These are phyloP conservation scores for Cyprinella venusta DNA, from an alignment of 2,797 vertebrate genomes.

Conservation along the genomic window DNA sequence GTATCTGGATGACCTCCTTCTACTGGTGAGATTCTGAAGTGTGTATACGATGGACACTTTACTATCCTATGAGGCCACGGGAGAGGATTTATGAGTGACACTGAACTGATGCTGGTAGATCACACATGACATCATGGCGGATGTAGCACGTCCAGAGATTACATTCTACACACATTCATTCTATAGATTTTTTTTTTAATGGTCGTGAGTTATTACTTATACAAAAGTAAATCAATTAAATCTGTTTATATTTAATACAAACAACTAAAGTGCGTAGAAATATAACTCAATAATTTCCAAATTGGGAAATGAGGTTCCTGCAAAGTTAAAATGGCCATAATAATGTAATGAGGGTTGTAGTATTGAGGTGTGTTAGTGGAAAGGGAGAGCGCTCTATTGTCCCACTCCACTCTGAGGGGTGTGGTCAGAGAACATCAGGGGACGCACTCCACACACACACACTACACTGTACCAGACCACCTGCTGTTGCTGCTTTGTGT, in stretches of 20 bases:
- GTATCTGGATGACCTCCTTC: neutral
- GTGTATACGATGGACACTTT: neutral
- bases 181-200: too few relatives aligned
- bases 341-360: neutral
- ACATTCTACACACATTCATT: too few relatives aligned
- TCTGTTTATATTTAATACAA: neutral
- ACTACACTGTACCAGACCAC: neutral
- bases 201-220: too few relatives aligned
- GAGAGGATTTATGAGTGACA: too few relatives aligned
- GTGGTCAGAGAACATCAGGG: neutral
- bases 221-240: too few relatives aligned
- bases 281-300: neutral
- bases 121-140: too few relatives aligned
- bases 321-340: neutral
- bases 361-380: neutral
- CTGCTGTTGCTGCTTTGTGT: slow-evolving; percentile 27
- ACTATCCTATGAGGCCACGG: too few relatives aligned
- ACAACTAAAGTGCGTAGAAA: neutral
- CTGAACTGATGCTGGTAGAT: too few relatives aligned
- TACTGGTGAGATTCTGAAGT: neutral
- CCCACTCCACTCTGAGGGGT: slow-evolving; percentile 1
- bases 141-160: too few relatives aligned
- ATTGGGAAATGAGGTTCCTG: neutral
- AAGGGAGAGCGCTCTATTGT: slow-evolving; percentile 9
- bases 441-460: neutral